Conservation (phyloP, 2,888 invertebrate genomes). For the Lycophotia porphyrea region DNA sequence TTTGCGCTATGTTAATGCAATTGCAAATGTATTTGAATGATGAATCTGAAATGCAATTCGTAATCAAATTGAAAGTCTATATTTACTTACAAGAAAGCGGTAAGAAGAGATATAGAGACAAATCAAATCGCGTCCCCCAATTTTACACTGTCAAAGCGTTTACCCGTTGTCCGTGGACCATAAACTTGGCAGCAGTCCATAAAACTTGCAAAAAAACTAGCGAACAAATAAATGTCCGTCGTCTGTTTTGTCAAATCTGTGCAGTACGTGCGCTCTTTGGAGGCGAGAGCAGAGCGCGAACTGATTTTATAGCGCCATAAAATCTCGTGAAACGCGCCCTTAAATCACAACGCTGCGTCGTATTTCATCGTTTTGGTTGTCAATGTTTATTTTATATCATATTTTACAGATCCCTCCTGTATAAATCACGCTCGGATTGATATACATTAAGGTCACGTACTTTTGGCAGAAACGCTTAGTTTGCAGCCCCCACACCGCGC, state of each 20-base stretch:
- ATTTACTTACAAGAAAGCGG: conserved; percentile 53
- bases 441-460: conserved; percentile 90
- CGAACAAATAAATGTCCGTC: conserved; percentile 88
- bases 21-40: neutral
- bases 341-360: conserved; percentile 89
- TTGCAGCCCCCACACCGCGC: conserved; percentile 65
- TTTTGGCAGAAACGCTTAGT: conserved; percentile 87
- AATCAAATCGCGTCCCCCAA: conserved; percentile 76
- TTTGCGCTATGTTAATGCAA: neutral
- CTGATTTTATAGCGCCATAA: conserved; percentile 90
- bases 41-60: neutral
- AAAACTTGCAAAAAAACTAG: conserved; percentile 88
- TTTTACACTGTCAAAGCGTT: conserved; percentile 83
- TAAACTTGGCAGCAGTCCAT: conserved; percentile 89
- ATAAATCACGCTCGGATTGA: conserved; percentile 89
- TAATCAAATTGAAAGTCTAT: conserved; percentile 6
- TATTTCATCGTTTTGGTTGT: conserved; percentile 90
- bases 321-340: conserved; percentile 89
- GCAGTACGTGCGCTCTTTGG: conserved; percentile 83
- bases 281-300: conserved; percentile 76
- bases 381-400: conserved; percentile 91
- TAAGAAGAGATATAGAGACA: conserved; percentile 70
- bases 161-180: conserved; percentile 81
- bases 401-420: conserved; percentile 89
- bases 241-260: conserved; percentile 90